These are phyloP conservation scores for Poecilia velifera DNA, from an alignment of 2,797 vertebrate species.

Conservation along the genomic window DNA sequence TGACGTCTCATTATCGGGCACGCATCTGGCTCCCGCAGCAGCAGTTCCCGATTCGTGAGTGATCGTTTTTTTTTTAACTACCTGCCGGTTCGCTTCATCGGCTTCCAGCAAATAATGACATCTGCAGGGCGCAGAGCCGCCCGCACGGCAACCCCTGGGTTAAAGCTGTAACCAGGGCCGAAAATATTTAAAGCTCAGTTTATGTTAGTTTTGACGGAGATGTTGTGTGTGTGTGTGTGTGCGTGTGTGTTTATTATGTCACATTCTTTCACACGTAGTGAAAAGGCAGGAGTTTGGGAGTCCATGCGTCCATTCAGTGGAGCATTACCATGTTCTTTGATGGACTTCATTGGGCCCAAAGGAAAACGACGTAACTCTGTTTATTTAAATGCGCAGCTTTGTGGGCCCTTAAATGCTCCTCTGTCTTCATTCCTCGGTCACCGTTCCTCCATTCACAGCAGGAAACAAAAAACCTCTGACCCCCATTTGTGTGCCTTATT, in stretches of 20 bases:
- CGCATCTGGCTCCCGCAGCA: constrained; percentile 33
- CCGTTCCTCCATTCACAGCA: constrained; percentile 74
- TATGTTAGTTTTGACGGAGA: constrained; percentile 60
- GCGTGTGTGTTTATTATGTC: constrained; percentile 71
- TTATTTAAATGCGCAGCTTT: constrained; percentile 82
- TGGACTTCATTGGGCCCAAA: constrained; percentile 79
- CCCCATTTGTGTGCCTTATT: constrained; percentile 72
- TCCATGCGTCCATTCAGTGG: constrained; percentile 74
- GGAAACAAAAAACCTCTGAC: constrained; percentile 81
- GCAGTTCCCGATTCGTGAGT: constrained; percentile 51
- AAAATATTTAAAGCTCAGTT: constrained; percentile 73
- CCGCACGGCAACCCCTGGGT: constrained; percentile 50
- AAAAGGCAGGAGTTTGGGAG: constrained; percentile 73
- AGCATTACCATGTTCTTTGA: constrained; percentile 83
- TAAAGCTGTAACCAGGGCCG: constrained; percentile 65
- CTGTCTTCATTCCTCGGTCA: constrained; percentile 73
- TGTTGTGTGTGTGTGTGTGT: not conserved
- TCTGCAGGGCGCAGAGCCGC: constrained; percentile 17
- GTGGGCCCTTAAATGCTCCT: constrained; percentile 79
- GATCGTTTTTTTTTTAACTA: constrained; percentile 12
- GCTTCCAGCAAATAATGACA: constrained; percentile 45
- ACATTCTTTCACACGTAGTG: constrained; percentile 80
- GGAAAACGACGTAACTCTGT: constrained; percentile 79
- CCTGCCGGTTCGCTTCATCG: constrained; percentile 51
- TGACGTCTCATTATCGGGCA: not conserved